A percentile compares a stretch with the other conserved stretches of the same genome.
Evolutionary conservation across 2,113 vertebrate genomes (phyloP).

Genomic region (Ibidorhyncha struthersii): DNA sequence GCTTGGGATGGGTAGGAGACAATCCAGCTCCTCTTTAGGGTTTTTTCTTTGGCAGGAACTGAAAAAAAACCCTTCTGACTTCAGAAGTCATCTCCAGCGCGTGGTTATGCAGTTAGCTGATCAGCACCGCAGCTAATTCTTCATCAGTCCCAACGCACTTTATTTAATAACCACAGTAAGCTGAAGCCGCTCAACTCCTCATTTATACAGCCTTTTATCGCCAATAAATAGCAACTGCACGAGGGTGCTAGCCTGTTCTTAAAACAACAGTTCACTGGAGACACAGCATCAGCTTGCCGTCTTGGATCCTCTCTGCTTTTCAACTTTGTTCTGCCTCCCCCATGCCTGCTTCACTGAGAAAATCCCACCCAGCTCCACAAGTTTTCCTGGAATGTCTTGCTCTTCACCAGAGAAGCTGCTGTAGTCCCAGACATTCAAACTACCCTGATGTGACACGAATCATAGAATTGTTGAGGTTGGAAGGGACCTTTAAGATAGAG

Average conservation of each 20-base stretch:
- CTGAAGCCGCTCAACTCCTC: not conserved
- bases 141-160: not conserved
- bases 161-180: not conserved
- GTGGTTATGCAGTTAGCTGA: not conserved
- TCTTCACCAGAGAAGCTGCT: not conserved
- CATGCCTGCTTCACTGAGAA: not conserved
- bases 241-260: not conserved
- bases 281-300: not conserved
- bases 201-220: not conserved
- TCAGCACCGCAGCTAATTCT: not conserved
- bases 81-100: not conserved
- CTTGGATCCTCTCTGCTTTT: not conserved
- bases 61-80: not conserved
- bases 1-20: not conserved
- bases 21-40: not conserved
- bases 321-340: not conserved
- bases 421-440: not conserved
- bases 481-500: too few species aligned
- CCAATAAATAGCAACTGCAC: rapidly evolving
- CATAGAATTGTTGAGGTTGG: too few species aligned
- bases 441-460: not conserved
- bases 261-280: not conserved
- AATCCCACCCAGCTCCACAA: not conserved
- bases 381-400: not conserved
- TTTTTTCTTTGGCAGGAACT: not conserved